Base-by-base conservation (phyloP, 2,113 vertebrate species). In the Micronisus gabar region DNA sequence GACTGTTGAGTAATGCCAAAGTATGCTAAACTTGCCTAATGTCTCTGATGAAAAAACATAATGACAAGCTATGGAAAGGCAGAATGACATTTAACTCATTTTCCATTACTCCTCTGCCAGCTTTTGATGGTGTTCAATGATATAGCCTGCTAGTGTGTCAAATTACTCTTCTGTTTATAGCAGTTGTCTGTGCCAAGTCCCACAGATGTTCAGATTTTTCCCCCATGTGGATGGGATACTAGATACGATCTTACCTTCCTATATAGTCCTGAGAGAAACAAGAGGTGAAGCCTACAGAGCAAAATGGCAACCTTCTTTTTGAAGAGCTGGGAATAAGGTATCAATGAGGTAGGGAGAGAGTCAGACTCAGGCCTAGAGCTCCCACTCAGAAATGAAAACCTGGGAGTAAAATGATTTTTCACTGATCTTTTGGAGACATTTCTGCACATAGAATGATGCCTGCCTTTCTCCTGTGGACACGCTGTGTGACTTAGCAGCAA, bases 31-130 rank as follows among this genome's bases (percentile, higher is more conserved):
- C 26, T 78, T 94, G 66, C 21, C 29, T 55, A 59, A 78, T n/a
- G 11, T 52, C 50, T 85, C 53, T 86, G 53, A 86, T 5, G 9
- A 94, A 86, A 88, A 94, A 72, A 16, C 11, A 30, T 63, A 76
- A 70, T 62, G 68, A 62, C 88, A 87, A 91, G 71, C 20, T 83
- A 76, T 7, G 3, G 93, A 95, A 95, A 96, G 38, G 68, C 81
- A 93, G 81, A 88, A 88, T 78, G 63, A 59, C 47, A 93, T 81
- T 90, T 83, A 59, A 78, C 15, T 62, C 25, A 83, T 90, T 97
- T 95, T 91, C 71, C 79, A 81, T 81, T 95, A 52, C 72, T 93
- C 56, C 40, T 78, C 56, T 90, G 50, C n/a, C 95, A 95, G 50
- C 38, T 94, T 81, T 91, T 90, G 88, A 88, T 94, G 63, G 30